These are phyloP conservation scores for Brachionus angularis DNA, from an alignment of 1,140 invertebrate species.

Conservation along the genomic window DNA sequence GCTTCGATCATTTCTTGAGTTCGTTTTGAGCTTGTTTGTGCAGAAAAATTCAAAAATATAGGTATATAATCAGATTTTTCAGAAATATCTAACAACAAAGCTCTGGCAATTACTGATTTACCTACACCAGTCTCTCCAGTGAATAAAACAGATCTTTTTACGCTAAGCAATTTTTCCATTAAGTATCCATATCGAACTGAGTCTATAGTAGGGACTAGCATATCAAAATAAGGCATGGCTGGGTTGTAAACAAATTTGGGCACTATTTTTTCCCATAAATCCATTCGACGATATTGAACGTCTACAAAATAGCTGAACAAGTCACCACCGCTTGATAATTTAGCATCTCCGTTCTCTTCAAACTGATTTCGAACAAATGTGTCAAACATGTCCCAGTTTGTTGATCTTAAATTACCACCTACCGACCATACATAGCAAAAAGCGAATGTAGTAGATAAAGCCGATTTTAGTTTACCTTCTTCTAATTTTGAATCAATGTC, in stretches of 20 bases:
- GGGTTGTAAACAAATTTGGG: slow-evolving; percentile 67
- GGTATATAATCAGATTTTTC: slow-evolving; percentile 66
- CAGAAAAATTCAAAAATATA: slow-evolving; percentile 77
- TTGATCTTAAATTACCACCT: slow-evolving; percentile 73
- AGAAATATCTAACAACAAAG: slow-evolving; percentile 66
- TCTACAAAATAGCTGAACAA: slow-evolving; percentile 74
- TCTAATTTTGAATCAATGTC: slow-evolving; percentile 59
- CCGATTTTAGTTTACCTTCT: slow-evolving; percentile 56
- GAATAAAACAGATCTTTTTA: slow-evolving; percentile 64
- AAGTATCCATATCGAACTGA: slow-evolving; percentile 62
- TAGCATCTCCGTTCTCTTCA: slow-evolving; percentile 65
- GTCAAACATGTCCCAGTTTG: slow-evolving; percentile 67
- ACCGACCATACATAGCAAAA: slow-evolving; percentile 75
- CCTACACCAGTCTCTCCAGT: slow-evolving; percentile 64
- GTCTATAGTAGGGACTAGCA: slow-evolving; percentile 58
- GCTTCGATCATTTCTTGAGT: slow-evolving; percentile 60
- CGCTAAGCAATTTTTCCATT: slow-evolving; percentile 68
- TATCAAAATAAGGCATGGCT: slow-evolving; percentile 58
- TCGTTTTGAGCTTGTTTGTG: slow-evolving; percentile 72
- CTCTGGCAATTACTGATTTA: slow-evolving; percentile 75
- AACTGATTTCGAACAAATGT: slow-evolving; percentile 67
- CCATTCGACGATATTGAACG: slow-evolving; percentile 64
- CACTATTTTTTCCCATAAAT: slow-evolving; percentile 71
- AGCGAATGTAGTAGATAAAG: slow-evolving; percentile 68
- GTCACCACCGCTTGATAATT: slow-evolving; percentile 63